Percentiles rank a stretch among this genome's conserved stretches.
These are phyloP conservation scores for Frankliniella fusca DNA, from an alignment of 2,888 invertebrate species.

Conservation along the genomic window DNA sequence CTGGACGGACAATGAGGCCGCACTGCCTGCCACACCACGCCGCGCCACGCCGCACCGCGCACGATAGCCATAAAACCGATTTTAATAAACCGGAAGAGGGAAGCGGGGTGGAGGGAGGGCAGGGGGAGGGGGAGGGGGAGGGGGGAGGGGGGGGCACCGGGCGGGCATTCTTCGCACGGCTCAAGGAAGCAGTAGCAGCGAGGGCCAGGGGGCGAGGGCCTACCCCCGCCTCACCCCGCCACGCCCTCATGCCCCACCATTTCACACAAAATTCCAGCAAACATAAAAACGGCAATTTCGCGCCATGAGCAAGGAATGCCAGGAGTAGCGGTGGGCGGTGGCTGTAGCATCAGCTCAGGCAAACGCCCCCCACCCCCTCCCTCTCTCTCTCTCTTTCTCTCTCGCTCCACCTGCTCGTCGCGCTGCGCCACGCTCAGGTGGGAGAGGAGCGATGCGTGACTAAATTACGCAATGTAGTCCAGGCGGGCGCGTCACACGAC, in stretches of 20 bases:
- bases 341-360: not conserved
- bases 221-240: not conserved
- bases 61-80: constrained; percentile 6
- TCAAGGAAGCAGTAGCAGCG: not conserved
- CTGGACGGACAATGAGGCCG: not conserved
- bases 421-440: not conserved
- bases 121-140: too few relatives aligned
- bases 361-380: too few relatives aligned
- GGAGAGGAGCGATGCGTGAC: not conserved
- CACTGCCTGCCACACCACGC: not conserved
- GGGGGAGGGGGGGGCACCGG: too few relatives aligned
- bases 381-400: not conserved
- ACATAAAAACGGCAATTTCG: constrained; percentile 26
- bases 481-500: not conserved
- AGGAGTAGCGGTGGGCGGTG: not conserved
- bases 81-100: not conserved
- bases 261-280: constrained; percentile 15
- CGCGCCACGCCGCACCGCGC: not conserved
- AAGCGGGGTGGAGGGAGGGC: not conserved
- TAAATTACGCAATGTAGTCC: constrained; percentile 23
- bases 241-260: not conserved
- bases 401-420: not conserved
- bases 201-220: too few relatives aligned
- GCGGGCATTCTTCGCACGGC: constrained; percentile 2
- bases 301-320: constrained; percentile 24